phyloP scores from a whole-genome alignment of 2,797 vertebrate genomes.

The Amniataba percoides region DNA sequence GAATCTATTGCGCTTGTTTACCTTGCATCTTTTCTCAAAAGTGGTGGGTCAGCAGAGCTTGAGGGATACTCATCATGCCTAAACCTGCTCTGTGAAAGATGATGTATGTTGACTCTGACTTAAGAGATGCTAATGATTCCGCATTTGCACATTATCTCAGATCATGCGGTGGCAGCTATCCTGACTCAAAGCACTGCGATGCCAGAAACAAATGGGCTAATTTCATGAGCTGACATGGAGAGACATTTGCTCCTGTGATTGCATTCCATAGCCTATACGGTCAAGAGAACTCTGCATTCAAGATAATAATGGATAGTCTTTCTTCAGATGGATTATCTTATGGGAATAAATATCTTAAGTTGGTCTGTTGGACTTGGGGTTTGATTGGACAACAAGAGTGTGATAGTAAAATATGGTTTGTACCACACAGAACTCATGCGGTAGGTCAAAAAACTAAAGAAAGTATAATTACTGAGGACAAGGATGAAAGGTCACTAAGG shows the following conservation, averaged over 20 bases:
- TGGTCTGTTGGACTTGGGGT: background rate
- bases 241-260: background rate
- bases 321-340: no score
- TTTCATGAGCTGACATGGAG: background rate
- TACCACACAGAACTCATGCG: background rate
- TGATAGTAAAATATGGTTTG: background rate
- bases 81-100: constrained; percentile 35
- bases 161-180: constrained; percentile 5
- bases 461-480: background rate
- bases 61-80: constrained; percentile 74
- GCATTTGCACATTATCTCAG: constrained; percentile 30
- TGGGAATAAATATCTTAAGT: no score
- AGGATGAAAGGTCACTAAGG: background rate
- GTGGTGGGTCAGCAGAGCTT: constrained; percentile 81
- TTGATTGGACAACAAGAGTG: background rate
- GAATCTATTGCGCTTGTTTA: constrained; percentile 87
- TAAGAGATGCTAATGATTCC: constrained; percentile 50
- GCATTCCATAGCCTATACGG: background rate
- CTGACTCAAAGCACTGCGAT: constrained; percentile 4
- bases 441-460: background rate
- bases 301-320: background rate
- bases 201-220: background rate
- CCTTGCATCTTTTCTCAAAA: constrained; percentile 81
- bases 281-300: constrained; percentile 8
- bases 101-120: constrained; percentile 1